phyloP scores from a whole-genome alignment of 2,888 invertebrate species.

The Thera britannica region DNA sequence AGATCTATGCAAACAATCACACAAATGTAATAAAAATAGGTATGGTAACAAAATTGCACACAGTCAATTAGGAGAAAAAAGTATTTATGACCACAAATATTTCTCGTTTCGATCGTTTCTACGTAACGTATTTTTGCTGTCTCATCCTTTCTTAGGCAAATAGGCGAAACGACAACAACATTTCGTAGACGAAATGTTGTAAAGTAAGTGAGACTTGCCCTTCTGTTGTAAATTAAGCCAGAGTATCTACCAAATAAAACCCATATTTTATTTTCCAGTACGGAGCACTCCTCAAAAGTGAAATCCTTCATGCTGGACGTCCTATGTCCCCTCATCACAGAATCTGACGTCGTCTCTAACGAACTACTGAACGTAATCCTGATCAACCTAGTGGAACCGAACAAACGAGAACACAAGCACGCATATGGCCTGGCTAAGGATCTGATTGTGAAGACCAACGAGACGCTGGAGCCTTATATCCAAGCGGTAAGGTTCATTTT shows the following conservation, averaged over 20 bases:
- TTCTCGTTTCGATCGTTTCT: too few species aligned
- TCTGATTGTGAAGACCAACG: slow-evolving; percentile 94
- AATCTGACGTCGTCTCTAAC: slow-evolving; percentile 97
- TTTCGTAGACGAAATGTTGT: too few species aligned
- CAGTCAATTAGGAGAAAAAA: too few species aligned
- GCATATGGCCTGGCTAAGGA: slow-evolving; percentile 96
- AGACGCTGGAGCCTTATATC: slow-evolving; percentile 96
- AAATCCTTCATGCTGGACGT: slow-evolving; percentile 99
- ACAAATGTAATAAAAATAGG: too few species aligned
- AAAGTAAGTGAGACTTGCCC: background rate
- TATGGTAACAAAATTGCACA: too few species aligned
- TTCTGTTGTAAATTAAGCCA: background rate
- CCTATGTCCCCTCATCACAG: slow-evolving; percentile 96
- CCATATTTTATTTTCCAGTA: slow-evolving; percentile 80
- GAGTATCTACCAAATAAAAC: background rate
- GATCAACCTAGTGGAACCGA: slow-evolving; percentile 97
- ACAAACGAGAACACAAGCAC: slow-evolving; percentile 94
- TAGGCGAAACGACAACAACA: too few species aligned
- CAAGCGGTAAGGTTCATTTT: slow-evolving; percentile 89
- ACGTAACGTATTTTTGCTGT: too few species aligned
- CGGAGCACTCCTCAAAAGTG: slow-evolving; percentile 97
- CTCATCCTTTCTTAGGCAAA: too few species aligned
- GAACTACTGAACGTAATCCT: slow-evolving; percentile 97
- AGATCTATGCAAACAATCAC: too few species aligned
- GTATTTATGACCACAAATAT: too few species aligned